These are phyloP conservation scores for Neostethus bicornis DNA, from an alignment of 2,797 vertebrate genomes.

Conservation along the genomic window DNA sequence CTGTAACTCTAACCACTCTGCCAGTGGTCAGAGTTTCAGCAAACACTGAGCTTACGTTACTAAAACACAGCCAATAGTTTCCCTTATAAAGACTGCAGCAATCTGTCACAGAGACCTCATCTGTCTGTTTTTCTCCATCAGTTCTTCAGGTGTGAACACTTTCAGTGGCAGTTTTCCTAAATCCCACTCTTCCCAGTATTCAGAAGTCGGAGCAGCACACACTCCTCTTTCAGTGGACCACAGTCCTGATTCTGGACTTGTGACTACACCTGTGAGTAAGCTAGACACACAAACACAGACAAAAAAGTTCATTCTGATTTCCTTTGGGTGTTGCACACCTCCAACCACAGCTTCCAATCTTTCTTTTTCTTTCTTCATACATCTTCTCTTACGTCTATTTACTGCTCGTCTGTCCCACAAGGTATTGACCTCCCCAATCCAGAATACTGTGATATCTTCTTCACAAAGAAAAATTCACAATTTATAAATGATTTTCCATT, in stretches of 20 bases:
- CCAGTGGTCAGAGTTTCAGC: constrained; percentile 69
- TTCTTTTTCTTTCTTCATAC: background rate
- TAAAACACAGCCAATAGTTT: constrained; percentile 25
- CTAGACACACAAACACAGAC: background rate
- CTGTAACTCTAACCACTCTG: constrained; percentile 75
- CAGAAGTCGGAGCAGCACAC: constrained; percentile 67
- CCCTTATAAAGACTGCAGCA: constrained; percentile 6
- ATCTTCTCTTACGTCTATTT: constrained; percentile 16
- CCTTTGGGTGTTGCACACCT: background rate
- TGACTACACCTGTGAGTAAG: constrained; percentile 84
- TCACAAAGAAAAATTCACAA: constrained; percentile 30
- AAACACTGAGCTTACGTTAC: constrained; percentile 67
- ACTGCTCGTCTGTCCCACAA: background rate
- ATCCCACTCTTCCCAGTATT: constrained; percentile 77
- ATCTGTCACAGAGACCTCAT: background rate
- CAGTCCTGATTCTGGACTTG: constrained; percentile 81
- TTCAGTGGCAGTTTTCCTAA: constrained; percentile 78
- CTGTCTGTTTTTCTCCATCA: constrained; percentile 46
- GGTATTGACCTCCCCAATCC: constrained; percentile 8
- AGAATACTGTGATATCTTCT: constrained; percentile 16
- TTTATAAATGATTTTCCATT: constrained; percentile 21
- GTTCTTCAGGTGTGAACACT: constrained; percentile 87
- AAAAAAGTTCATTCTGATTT: background rate
- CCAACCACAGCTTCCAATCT: constrained; percentile 9
- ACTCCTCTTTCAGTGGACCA: constrained; percentile 66